Evolutionary conservation across 2,113 vertebrate species (phyloP), one percentile per base, ranked within the genome.

Genomic region (Zosterops pallidus): DNA sequence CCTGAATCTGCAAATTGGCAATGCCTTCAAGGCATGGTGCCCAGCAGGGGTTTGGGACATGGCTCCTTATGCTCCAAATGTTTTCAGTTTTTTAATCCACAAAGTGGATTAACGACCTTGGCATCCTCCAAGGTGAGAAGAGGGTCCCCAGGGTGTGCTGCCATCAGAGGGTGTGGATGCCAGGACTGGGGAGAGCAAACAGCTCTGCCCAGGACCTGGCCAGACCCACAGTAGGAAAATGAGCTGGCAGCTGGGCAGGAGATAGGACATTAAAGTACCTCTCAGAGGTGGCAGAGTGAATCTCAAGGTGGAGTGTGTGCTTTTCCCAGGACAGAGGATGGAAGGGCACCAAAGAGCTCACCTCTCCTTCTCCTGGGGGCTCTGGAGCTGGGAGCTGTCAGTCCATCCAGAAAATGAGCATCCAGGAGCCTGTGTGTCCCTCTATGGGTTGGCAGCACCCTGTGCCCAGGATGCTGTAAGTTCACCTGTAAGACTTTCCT

Each of bases 91-190:
- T 69, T 71, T 59, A 39, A 75, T n/a, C 46, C 57, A 53, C 23
- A 7, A 44, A 52, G 31, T 28, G 47, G 21, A 67, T 65, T 42
- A 56, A 67, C 0, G 0, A 79, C 15, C 20, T 33, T 15, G 2
- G 65, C 29, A 31, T 64, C 71, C 39, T 39, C n/a, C 39, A 62
- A 56, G 46, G 62, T 3, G 10, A 70, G 42, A 67, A 21, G 21
- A 31, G 24, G 25, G 20, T 50, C 33, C 33, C 41, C 3, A 5
- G 19, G 22, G 9, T 17, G 20, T 41, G 63, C 57, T 76, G 69
- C 29, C 41, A 41, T 1, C 5, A 65, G 46, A 64, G 26, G 17
- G 2, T 28, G 5, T 4, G 80, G 14, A 8, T 65, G 68, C 24
- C 5, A 17, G 52, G 31, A 31, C 4, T 4, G 50, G 47, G n/a